These are phyloP conservation scores for Bombylius major DNA, from an alignment of 2,888 invertebrate genomes.

Conservation along the genomic window DNA sequence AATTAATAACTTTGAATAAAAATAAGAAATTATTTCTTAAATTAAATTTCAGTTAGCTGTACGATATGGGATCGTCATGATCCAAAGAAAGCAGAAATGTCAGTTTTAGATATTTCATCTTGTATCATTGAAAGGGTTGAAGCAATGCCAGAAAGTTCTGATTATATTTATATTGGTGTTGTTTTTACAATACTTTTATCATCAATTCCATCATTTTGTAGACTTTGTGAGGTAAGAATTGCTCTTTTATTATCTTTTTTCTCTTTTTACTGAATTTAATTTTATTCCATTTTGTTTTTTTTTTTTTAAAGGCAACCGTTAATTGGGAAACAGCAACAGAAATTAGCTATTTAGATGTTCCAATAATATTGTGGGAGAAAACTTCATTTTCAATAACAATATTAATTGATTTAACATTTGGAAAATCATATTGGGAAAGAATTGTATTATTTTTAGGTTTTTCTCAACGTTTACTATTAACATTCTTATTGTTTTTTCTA, in stretches of 20 bases:
- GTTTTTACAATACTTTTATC: conserved; percentile 47
- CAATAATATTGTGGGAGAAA: conserved; percentile 33
- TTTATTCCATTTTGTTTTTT: neutral
- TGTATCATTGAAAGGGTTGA: conserved; percentile 88
- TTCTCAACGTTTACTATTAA: conserved; percentile 56
- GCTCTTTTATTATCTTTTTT: too few relatives aligned
- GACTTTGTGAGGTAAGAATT: conserved; percentile 29
- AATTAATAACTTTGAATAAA: neutral
- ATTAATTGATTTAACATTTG: conserved; percentile 41
- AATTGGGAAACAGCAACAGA: conserved; percentile 30
- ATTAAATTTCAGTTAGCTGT: conserved; percentile 62
- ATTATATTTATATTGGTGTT: conserved; percentile 63
- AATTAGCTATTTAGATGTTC: conserved; percentile 33
- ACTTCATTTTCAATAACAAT: conserved; percentile 36
- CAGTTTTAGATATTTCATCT: conserved; percentile 88
- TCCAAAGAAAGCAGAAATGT: conserved; percentile 83
- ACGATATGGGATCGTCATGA: conserved; percentile 89
- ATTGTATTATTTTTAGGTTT: conserved; percentile 54
- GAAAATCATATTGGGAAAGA: conserved; percentile 52
- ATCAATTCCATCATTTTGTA: conserved; percentile 45
- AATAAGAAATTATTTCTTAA: neutral
- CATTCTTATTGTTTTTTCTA: conserved; percentile 75
- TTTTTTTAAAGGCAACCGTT: conserved; percentile 24
- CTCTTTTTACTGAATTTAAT: conserved; percentile 17
- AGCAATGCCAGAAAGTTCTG: conserved; percentile 60